phyloP scores from a whole-genome alignment of 2,888 invertebrate genomes.

The Nesidiocoris tenuis region DNA sequence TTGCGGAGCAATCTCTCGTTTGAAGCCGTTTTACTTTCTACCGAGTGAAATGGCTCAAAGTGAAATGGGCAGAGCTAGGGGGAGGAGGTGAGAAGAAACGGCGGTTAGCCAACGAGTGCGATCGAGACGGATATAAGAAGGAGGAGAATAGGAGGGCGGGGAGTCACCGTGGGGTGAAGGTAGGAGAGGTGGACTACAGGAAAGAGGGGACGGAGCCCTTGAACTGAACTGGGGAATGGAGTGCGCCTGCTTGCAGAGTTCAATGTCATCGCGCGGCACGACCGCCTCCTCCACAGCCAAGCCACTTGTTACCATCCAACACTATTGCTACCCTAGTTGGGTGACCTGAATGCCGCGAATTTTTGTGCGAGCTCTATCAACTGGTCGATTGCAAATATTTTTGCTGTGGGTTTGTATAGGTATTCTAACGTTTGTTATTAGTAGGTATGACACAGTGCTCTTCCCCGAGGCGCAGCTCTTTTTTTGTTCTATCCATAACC shows the following conservation, averaged over 20 bases:
- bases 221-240: constrained; percentile 34
- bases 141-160: background rate
- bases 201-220: constrained; percentile 39
- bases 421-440: no score
- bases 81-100: background rate
- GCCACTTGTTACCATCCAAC: background rate
- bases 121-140: background rate
- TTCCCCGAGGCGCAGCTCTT: no score
- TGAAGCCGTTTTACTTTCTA: background rate
- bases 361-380: no score
- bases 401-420: no score
- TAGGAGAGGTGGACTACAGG: no score
- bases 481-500: no score
- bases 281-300: constrained; percentile 18
- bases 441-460: no score
- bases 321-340: background rate
- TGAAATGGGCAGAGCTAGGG: background rate
- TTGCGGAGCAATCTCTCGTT: background rate
- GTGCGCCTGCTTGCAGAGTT: constrained; percentile 47
- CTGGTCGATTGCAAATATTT: no score
- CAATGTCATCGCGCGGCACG: constrained; percentile 48
- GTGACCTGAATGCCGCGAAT: background rate
- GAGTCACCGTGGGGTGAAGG: constrained; percentile 5
- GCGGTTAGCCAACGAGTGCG: background rate
- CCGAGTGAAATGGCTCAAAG: background rate